These are phyloP conservation scores for Spodoptera picta DNA, from an alignment of 2,888 invertebrate genomes.

Conservation along the genomic window DNA sequence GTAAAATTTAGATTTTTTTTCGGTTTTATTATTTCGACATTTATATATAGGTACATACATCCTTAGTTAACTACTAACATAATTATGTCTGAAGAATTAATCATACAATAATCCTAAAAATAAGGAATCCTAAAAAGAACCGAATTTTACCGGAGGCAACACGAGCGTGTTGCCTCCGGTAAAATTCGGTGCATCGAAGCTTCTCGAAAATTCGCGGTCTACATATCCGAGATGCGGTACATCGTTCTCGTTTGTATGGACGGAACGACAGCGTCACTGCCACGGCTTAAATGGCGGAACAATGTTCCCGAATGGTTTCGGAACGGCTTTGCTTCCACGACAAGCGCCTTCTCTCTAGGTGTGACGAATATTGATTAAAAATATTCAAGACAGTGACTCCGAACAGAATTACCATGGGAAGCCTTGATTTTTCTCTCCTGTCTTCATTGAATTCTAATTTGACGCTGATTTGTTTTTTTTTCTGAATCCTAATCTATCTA, in stretches of 20 bases:
- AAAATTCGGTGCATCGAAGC: constrained; percentile 13
- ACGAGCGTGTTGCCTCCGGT: too few species aligned
- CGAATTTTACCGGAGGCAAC: too few species aligned
- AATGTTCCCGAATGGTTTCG: constrained; percentile 40
- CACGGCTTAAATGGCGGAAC: constrained; percentile 47
- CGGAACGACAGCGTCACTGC: constrained; percentile 16
- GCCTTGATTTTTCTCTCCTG: background rate
- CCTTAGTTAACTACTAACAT: too few species aligned
- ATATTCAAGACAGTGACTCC: constrained; percentile 26
- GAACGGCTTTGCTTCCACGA: constrained; percentile 21
- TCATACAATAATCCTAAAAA: too few species aligned
- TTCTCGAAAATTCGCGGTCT: constrained; percentile 18
- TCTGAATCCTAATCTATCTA: too few species aligned
- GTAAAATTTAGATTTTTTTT: too few species aligned
- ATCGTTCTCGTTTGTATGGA: constrained; percentile 13
- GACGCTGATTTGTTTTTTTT: too few species aligned
- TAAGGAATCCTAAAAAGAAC: too few species aligned
- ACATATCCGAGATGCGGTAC: constrained; percentile 4
- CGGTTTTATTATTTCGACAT: too few species aligned
- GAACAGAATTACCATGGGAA: constrained; percentile 12
- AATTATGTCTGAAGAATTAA: too few species aligned
- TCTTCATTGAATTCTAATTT: too few species aligned
- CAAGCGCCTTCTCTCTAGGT: constrained; percentile 13
- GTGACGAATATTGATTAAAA: constrained; percentile 37
- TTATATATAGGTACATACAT: too few species aligned